Conservation (phyloP, 2,888 invertebrate species). For the Pterostichus madidus region DNA sequence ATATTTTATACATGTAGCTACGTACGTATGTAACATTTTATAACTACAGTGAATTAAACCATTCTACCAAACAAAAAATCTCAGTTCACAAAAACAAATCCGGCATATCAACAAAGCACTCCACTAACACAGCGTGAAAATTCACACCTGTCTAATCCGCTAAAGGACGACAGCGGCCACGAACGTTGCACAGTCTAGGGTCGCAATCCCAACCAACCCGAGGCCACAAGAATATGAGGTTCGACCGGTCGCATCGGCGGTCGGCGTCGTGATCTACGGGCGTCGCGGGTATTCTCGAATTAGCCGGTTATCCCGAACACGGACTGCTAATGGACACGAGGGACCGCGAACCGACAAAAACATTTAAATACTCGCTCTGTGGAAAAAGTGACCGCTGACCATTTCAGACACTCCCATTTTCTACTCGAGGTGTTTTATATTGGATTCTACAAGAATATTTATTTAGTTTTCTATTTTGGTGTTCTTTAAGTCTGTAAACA, state of each 20-base stretch:
- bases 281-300: constrained; percentile 62
- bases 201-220: too few species aligned
- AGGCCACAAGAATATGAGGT: constrained; percentile 56
- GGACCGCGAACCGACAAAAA: constrained; percentile 56
- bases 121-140: constrained; percentile 3
- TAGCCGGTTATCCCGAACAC: constrained; percentile 62
- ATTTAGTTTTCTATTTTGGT: too few species aligned
- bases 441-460: too few species aligned
- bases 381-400: constrained; percentile 7
- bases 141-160: constrained; percentile 35
- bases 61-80: neutral
- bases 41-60: too few species aligned
- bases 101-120: neutral
- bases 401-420: neutral
- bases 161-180: neutral
- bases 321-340: constrained; percentile 62
- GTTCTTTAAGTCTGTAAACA: too few species aligned
- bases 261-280: constrained; percentile 54
- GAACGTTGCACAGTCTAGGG: neutral
- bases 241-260: constrained; percentile 9
- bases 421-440: neutral
- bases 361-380: constrained; percentile 55
- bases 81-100: constrained; percentile 3
- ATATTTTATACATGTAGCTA: too few species aligned
- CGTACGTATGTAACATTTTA: too few species aligned